Evolutionary conservation across 2,113 vertebrate species (phyloP).

Genomic region (Chroicocephalus ridibundus): DNA sequence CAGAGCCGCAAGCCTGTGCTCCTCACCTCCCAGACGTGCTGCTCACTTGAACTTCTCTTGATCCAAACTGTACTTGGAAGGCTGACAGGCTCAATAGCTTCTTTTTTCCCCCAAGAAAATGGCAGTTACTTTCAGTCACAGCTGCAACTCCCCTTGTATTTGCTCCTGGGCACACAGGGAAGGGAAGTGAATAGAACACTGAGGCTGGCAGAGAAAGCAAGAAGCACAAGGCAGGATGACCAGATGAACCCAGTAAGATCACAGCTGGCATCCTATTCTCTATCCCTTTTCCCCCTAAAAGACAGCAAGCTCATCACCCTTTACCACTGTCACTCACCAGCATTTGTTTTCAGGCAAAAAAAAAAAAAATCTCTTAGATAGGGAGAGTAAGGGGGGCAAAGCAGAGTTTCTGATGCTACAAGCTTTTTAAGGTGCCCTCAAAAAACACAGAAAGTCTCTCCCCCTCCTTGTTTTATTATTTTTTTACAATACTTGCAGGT

Average conservation of each 20-base stretch:
- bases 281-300: neutral
- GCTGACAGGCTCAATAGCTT: neutral
- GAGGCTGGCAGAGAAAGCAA: neutral
- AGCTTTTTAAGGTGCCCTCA: neutral
- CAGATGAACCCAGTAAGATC: neutral
- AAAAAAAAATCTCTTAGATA: neutral
- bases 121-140: neutral
- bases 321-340: neutral
- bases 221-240: neutral
- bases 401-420: neutral
- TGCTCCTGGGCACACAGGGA: neutral
- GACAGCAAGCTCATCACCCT: neutral
- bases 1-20: neutral
- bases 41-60: neutral
- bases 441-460: neutral
- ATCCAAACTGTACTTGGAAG: neutral
- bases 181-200: neutral
- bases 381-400: neutral
- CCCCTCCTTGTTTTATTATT: neutral
- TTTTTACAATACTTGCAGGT: neutral
- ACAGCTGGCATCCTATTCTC: neutral
- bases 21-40: neutral
- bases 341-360: neutral
- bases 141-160: neutral
- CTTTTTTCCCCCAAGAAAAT: neutral